Percentiles rank a stretch among this genome's conserved stretches.
phyloP scores from a whole-genome alignment of 2,888 invertebrate species.

The Hydroisotoma schaefferi region DNA sequence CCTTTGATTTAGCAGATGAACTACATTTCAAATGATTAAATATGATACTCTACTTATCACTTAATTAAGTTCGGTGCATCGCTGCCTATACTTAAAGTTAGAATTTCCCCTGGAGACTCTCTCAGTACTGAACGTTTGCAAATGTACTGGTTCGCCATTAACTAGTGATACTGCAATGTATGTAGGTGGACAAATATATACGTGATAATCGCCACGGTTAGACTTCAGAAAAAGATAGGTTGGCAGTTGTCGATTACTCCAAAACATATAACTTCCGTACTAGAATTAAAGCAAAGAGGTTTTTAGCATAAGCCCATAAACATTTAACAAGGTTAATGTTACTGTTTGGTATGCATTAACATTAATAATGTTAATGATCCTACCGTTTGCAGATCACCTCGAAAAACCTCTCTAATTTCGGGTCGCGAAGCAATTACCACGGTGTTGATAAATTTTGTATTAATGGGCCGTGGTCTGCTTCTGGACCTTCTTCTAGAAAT shows the following conservation, averaged over 20 bases:
- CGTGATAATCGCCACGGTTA: background rate
- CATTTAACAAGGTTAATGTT: background rate
- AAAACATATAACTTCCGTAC: conserved; percentile 14
- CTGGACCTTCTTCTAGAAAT: background rate
- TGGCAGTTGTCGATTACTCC: conserved; percentile 24
- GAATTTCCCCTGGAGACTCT: background rate
- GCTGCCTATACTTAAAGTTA: background rate
- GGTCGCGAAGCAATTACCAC: conserved; percentile 18
- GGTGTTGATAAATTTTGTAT: conserved; percentile 16
- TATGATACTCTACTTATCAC: too few species aligned
- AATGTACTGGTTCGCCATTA: conserved; percentile 23
- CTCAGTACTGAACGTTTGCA: conserved; percentile 7
- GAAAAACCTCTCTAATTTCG: conserved; percentile 20
- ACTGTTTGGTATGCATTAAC: background rate
- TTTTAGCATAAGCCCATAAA: background rate
- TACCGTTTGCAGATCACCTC: conserved; percentile 11
- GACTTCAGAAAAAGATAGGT: conserved; percentile 15
- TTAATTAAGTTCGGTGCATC: too few species aligned
- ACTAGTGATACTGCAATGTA: conserved; percentile 19
- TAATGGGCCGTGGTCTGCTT: background rate
- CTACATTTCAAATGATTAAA: too few species aligned
- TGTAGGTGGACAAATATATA: conserved; percentile 23
- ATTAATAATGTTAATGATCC: background rate
- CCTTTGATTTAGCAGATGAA: too few species aligned
- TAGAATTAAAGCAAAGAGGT: too few species aligned